Base-by-base conservation (phyloP, 2,113 vertebrate species). In the Gasterosteus nipponicus region DNA sequence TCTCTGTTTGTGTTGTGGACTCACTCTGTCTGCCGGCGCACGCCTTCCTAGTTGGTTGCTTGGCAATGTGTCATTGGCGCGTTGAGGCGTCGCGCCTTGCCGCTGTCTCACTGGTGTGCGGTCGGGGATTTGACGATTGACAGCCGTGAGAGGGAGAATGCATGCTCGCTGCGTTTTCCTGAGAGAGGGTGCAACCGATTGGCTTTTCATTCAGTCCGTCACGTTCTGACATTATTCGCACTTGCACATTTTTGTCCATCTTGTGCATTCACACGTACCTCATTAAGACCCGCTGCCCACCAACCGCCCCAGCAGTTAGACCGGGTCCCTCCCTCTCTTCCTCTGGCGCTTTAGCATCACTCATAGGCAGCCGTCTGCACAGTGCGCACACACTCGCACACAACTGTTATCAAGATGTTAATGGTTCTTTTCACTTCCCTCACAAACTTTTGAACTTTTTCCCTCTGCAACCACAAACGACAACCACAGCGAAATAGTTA, bases 11-110 rank as follows among this genome's bases (percentile, higher is more conserved):
- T 77, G 51, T 76, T 39, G 33, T 29, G 78, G 78, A 82, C 66
- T 85, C 75, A 49, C 61, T 73, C 81, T 53, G 64, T 71, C 58
- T 69, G 76, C 69, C 69, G 31, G 66, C 87, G 86, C 80, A 86
- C 65, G 82, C 16, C 47, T 69, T 76, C n/a, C 33, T 83, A 35
- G 75, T 73, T 19, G 35, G 54, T 66, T 57, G 74, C 87, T 90
- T 85, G 81, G 86, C 84, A 87, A 75, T 81, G 46, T 57, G 79
- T 92, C 87, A 84, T 85, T 89, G 85, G 73, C 82, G 69, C 78
- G 77, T 79, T 81, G 70, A 73, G 58, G 61, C 83, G 77, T 81
- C 80, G 49, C 51, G 54, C 72, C 46, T 57, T 74, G 33, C 42
- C 77, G 26, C 46, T 51, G 57, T 73, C 59, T 67, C 57, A 60